Percentiles rank a stretch among this genome's conserved stretches.
phyloP scores from a whole-genome alignment of 2,888 invertebrate species.

The Limnephilus marmoratus region DNA sequence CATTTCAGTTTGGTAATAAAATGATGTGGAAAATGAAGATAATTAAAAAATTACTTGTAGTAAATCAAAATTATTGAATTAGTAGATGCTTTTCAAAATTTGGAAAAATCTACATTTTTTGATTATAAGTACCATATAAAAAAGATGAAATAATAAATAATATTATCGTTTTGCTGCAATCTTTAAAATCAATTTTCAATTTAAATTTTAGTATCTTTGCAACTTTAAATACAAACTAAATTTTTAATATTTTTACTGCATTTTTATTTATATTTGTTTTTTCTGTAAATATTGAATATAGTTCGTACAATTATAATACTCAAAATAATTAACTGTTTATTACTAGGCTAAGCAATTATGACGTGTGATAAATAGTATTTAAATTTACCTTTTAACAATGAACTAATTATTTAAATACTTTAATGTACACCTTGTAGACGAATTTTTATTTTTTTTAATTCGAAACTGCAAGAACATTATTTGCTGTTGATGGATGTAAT shows the following conservation, averaged over 20 bases:
- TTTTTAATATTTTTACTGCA: background rate
- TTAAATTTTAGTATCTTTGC: background rate
- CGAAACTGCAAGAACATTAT: background rate
- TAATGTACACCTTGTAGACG: background rate
- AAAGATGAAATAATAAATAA: too few relatives aligned
- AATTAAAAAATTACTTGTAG: background rate
- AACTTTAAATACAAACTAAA: background rate
- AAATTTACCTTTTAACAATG: slow-evolving; percentile 4
- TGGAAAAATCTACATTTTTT: background rate
- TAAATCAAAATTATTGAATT: background rate
- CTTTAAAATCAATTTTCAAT: background rate
- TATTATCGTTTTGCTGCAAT: too few relatives aligned
- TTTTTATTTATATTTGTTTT: background rate
- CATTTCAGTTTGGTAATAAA: background rate
- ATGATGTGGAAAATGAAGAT: background rate
- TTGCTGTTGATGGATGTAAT: background rate
- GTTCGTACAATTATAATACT: background rate
- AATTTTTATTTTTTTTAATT: background rate
- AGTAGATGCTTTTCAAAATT: background rate
- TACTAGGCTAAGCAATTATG: slow-evolving; percentile 45
- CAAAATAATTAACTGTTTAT: background rate
- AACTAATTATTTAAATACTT: slow-evolving; percentile 10
- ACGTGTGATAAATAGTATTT: slow-evolving; percentile 52
- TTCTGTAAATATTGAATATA: background rate
- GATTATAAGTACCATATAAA: too few relatives aligned